Conservation (phyloP, 2,888 invertebrate genomes). For the Leptopilina syphax region DNA sequence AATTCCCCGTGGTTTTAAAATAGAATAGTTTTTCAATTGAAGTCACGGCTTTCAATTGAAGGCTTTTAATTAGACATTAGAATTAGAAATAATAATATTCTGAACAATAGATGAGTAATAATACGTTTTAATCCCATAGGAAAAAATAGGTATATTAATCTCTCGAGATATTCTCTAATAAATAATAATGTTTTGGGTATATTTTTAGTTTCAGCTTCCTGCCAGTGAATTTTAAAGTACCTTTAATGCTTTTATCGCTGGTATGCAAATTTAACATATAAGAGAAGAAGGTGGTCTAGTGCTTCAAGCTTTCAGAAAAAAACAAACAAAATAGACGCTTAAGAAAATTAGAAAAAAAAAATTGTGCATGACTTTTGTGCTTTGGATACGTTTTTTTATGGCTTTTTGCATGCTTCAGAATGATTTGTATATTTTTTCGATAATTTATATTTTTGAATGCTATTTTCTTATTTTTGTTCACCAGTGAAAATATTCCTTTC, state of each 20-base stretch:
- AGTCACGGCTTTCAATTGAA: background rate
- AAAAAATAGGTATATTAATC: slow-evolving; percentile 24
- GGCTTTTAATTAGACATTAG: slow-evolving; percentile 7
- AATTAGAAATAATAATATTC: background rate
- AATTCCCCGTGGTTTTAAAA: slow-evolving; percentile 30
- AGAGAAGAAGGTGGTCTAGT: slow-evolving; percentile 55
- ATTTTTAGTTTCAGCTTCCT: slow-evolving; percentile 51
- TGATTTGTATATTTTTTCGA: background rate
- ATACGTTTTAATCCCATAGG: background rate
- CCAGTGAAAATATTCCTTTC: slow-evolving; percentile 9
- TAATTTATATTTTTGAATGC: background rate
- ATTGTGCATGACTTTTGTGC: background rate
- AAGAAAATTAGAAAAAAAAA: background rate
- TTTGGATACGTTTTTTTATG: slow-evolving; percentile 1
- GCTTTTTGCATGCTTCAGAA: slow-evolving; percentile 14
- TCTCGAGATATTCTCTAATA: background rate
- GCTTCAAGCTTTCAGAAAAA: slow-evolving; percentile 17
- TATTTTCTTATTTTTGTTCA: slow-evolving; percentile 39
- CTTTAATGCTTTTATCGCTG: slow-evolving; percentile 44
- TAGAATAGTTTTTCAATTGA: slow-evolving; percentile 11
- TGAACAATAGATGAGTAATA: background rate
- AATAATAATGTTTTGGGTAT: background rate
- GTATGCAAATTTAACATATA: slow-evolving; percentile 48
- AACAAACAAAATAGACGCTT: slow-evolving; percentile 8
- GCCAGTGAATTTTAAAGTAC: background rate